Evolutionary conservation across 1,140 invertebrate genomes (phyloP), one percentile per base, ranked within the genome.

Genomic region (Drosophila sp.): DNA sequence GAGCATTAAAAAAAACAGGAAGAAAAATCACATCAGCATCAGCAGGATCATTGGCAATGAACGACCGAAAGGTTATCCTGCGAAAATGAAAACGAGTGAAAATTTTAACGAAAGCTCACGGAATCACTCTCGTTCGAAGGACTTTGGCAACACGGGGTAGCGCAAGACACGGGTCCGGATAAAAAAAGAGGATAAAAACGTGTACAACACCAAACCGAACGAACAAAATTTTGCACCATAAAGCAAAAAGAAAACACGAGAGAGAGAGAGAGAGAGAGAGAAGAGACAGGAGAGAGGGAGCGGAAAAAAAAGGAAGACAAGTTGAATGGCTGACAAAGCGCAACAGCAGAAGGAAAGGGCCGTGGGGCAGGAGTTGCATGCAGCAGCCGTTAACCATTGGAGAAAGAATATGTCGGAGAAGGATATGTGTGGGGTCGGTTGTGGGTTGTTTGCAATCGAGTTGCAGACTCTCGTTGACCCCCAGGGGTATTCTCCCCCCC

Each of bases 291-390:
- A 33, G 10, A 57, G 38, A 10, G n/a, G 30, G 6, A 58, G n/a
- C 11, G n/a, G 33, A 44, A 38, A 77, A 55, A 66, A 80, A 57
- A 38, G 47, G 44, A 55, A 58, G 41, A 62, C 10, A 66, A 69
- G 41, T 50, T 50, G 64, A 85, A 70, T 68, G 80, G 72, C 76
- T 82, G 82, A 86, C 75, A 86, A 86, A 85, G 79, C 70, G 73
- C 69, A 70, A 81, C 65, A 60, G 61, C 77, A 61, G 55, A 66
- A 50, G 61, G 57, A 56, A 23, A 41, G 58, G 60, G 35, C 47
- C 17, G 61, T 32, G 54, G 50, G 40, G 35, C 35, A 50, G 23
- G 4, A 4, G 10, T n/a, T 40, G 60, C 58, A 55, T 74, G 72
- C 70, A 74, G 56, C 62, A 72, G 70, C 70, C 72, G 61, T 66